Evolutionary conservation across 2,113 vertebrate species (phyloP).

Genomic region (Peromyscus californicus): DNA sequence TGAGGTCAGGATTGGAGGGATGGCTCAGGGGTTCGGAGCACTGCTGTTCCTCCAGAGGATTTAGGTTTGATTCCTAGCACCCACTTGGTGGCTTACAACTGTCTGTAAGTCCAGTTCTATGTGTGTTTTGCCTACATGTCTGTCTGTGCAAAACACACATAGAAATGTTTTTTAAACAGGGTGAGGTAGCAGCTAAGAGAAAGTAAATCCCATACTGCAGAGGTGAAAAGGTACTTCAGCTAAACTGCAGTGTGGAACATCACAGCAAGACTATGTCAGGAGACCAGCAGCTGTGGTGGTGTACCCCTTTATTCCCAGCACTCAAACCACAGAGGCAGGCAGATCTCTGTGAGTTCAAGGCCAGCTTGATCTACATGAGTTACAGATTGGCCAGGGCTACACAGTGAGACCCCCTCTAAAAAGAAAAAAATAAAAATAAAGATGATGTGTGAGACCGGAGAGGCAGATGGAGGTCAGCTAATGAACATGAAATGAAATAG

Average conservation of each 20-base stretch:
- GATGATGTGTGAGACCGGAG: neutral
- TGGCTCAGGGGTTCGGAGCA: neutral
- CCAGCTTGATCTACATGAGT: neutral
- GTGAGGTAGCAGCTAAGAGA: neutral
- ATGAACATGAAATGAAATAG: neutral
- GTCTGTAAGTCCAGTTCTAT: neutral
- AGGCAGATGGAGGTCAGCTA: neutral
- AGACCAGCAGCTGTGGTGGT: neutral
- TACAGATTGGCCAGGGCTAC: neutral
- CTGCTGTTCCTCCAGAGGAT: neutral
- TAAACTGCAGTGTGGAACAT: neutral
- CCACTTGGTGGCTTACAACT: neutral
- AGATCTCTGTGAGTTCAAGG: neutral
- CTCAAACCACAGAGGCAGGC: neutral
- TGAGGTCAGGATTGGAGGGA: neutral
- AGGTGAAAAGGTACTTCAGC: neutral
- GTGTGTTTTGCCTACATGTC: no score
- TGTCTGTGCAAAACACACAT: neutral
- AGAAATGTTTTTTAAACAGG: neutral
- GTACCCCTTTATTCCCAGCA: neutral
- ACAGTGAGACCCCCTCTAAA: neutral
- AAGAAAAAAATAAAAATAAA: neutral
- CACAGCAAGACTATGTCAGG: neutral
- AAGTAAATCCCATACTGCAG: no score
- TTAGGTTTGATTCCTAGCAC: neutral